A percentile compares a stretch with the other conserved stretches of the same genome.
Conservation (phyloP, 2,113 vertebrate species). For the Passer montanus region DNA sequence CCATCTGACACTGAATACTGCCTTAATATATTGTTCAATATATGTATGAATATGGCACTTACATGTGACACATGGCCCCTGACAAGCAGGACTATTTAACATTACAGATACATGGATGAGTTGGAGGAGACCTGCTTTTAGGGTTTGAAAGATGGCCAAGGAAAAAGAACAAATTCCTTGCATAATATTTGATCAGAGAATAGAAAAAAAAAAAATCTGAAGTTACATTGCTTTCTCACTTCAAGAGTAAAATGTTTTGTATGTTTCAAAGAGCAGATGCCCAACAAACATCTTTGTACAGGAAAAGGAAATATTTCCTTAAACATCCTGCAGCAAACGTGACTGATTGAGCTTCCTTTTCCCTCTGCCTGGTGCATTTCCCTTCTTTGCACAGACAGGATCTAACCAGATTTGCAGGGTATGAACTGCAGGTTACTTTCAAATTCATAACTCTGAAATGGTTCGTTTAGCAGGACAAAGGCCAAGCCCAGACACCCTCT, state of each 20-base stretch:
- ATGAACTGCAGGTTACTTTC: slow-evolving; percentile 53
- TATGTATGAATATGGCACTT: neutral
- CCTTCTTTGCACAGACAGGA: slow-evolving; percentile 53
- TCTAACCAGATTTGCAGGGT: slow-evolving; percentile 56
- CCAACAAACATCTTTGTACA: slow-evolving; percentile 40
- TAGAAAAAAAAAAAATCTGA: neutral
- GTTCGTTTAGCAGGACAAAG: slow-evolving; percentile 68
- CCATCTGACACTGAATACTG: neutral
- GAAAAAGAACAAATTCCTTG: neutral
- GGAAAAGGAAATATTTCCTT: slow-evolving; percentile 69
- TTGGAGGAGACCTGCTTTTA: neutral
- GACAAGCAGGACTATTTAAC: neutral
- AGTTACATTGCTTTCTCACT: neutral
- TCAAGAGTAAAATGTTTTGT: neutral
- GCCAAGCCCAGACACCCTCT: slow-evolving; percentile 55
- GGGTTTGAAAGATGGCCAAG: neutral
- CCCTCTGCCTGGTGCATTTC: slow-evolving; percentile 50
- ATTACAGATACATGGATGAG: neutral
- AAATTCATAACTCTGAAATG: slow-evolving; percentile 63
- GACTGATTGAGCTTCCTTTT: slow-evolving; percentile 64
- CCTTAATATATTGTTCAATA: neutral
- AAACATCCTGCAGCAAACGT: slow-evolving; percentile 70
- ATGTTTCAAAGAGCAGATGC: slow-evolving; percentile 21
- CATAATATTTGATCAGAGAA: neutral
- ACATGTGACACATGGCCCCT: neutral